phyloP scores from a whole-genome alignment of 2,113 vertebrate species.

The Neogale vison region DNA sequence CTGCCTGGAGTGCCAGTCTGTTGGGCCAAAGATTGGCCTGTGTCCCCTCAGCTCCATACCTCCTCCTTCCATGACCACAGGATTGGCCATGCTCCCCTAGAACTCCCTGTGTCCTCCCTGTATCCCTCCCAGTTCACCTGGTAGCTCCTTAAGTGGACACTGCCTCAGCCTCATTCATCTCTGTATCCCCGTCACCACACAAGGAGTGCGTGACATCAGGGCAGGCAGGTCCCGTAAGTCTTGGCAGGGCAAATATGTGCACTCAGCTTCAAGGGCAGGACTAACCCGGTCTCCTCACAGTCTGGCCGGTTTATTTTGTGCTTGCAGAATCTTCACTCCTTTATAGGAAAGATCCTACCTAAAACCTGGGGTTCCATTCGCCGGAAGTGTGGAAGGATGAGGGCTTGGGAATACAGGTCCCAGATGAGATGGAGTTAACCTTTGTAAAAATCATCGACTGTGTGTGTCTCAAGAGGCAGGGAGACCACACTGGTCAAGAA shows the following conservation, averaged over 20 bases:
- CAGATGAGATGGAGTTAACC: not conserved
- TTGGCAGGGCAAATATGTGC: not conserved
- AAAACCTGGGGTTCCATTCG: not conserved
- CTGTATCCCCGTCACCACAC: not conserved
- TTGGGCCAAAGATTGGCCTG: not conserved
- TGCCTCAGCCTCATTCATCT: not conserved
- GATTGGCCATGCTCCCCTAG: not conserved
- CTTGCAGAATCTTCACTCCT: conserved; percentile 8
- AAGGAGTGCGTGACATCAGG: not conserved
- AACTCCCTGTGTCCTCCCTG: not conserved
- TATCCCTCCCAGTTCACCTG: not conserved
- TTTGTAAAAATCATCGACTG: conserved; percentile 30
- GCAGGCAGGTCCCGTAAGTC: not conserved
- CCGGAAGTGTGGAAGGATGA: not conserved
- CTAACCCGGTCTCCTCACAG: not conserved
- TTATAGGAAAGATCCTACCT: not conserved
- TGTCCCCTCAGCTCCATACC: not conserved
- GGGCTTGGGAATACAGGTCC: not conserved
- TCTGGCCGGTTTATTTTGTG: not conserved
- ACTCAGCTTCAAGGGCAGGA: not conserved
- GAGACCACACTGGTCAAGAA: not conserved
- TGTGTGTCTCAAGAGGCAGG: not conserved
- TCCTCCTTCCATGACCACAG: not conserved
- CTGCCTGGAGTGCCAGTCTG: not conserved
- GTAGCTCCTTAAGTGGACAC: not conserved